Base-by-base conservation (phyloP, 1,140 invertebrate species). In the Lucilia cuprina region DNA sequence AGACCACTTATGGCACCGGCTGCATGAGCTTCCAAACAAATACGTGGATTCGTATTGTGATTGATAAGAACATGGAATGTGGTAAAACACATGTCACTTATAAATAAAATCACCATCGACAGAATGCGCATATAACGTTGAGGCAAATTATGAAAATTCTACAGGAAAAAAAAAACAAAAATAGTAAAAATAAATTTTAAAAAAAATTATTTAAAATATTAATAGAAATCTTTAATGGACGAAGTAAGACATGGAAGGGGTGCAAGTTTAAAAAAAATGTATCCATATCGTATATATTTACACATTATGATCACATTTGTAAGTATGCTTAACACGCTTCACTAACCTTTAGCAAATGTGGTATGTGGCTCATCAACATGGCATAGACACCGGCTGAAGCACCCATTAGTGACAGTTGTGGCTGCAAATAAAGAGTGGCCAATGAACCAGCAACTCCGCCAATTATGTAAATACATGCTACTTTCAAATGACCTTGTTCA, bases 381-480 rank as follows among this genome's bases (percentile, higher is more conserved):
- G 97, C 96, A 92, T 99, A 99, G 82, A 98, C 97, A n/a, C 97
- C 98, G 14, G 96, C 98, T 77, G 97, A 98, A 74, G 98, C 96
- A 19, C 98, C 98, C 75, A 97, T 95, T 83, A 99, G 93, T 86
- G 93, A 94, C 74, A 96, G 93, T 87, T 92, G 91, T 0, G 96
- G 96, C 91, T 98, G 96, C 86, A 96, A 91, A 85, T 96, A 93
- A 10, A 96, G 96, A 10, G 96, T 95, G 50, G 96, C 95, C 60
- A 96, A 91, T 2, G 95, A 95, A 77, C 96, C 95, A 55, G 93
- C 93, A 74, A 94, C 90, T 70, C 95, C 94, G 25, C 96, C 96
- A 14, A 93, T 92, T 8, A 94, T 83, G 91, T 96, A 97, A 86
- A 97, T 92, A 21, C 93, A 86, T 41, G 94, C 92, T 82, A 97